Conservation (phyloP, 2,113 vertebrate species). For the Brienomyrus brachyistius region DNA sequence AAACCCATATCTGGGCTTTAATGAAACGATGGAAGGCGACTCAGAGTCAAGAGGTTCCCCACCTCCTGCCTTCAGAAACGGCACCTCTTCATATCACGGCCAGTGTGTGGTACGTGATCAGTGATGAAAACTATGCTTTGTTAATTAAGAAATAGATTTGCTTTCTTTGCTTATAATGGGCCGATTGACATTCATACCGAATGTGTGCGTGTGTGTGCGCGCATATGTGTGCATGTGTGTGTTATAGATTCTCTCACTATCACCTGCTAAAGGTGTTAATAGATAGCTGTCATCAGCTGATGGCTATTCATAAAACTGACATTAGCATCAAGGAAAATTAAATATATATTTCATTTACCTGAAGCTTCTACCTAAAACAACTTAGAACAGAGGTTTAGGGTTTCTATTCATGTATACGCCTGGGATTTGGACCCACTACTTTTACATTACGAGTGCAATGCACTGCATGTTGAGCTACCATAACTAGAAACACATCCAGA, state of each 20-base stretch:
- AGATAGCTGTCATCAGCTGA: background rate
- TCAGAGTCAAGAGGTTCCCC: background rate
- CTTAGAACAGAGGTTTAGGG: background rate
- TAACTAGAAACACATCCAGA: background rate
- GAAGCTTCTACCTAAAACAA: background rate
- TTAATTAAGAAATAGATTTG: background rate
- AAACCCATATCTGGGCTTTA: constrained; percentile 3
- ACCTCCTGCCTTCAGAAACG: background rate
- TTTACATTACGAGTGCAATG: background rate
- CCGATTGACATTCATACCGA: background rate
- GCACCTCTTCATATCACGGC: background rate
- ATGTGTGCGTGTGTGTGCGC: too few species aligned
- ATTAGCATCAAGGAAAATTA: background rate
- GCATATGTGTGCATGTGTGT: background rate
- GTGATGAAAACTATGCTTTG: background rate
- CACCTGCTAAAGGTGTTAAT: background rate
- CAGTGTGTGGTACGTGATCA: background rate
- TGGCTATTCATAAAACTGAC: background rate
- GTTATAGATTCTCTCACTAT: background rate
- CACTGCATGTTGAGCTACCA: background rate
- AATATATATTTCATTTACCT: background rate
- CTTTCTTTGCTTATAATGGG: background rate
- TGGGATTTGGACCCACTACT: background rate
- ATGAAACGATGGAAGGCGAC: background rate
- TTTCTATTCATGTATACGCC: background rate